These are phyloP conservation scores for Rhorus exstirpatorius DNA, from an alignment of 2,888 invertebrate species.

Conservation along the genomic window DNA sequence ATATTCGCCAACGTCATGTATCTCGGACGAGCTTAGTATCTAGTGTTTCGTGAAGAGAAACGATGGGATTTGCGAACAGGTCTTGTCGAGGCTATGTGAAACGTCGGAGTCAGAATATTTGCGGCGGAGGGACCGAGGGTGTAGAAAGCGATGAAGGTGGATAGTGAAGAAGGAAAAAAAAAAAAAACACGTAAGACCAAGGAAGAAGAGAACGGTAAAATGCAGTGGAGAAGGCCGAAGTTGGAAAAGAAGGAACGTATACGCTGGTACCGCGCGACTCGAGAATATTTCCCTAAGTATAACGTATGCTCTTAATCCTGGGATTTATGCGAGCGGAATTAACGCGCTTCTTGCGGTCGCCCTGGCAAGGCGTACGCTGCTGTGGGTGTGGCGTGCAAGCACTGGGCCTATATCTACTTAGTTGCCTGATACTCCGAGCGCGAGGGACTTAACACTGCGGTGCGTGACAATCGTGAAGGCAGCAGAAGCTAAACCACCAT, in stretches of 20 bases:
- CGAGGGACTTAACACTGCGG: constrained; percentile 43
- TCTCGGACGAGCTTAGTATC: constrained; percentile 1
- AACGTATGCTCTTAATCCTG: constrained; percentile 84
- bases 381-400: constrained; percentile 67
- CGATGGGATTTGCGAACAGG: constrained; percentile 30
- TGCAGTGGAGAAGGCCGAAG: constrained; percentile 34
- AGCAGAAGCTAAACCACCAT: constrained; percentile 10
- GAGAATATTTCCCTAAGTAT: constrained; percentile 82
- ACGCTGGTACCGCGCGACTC: constrained; percentile 56
- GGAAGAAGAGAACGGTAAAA: constrained; percentile 47
- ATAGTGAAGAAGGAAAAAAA: constrained; percentile 33
- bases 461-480: constrained; percentile 42
- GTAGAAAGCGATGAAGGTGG: neutral
- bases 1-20: neutral
- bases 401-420: constrained; percentile 56
- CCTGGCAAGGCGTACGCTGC: constrained; percentile 64
- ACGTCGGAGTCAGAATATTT: constrained; percentile 12
- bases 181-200: constrained; percentile 49
- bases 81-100: neutral
- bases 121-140: neutral
- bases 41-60: constrained; percentile 19
- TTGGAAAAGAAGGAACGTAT: constrained; percentile 75
- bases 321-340: constrained; percentile 84
- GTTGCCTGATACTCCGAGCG: constrained; percentile 58
- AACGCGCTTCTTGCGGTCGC: constrained; percentile 76